Evolutionary conservation across 2,888 invertebrate species (phyloP), one percentile per base, ranked within the genome.

Genomic region (Sphaeridia pumilis): DNA sequence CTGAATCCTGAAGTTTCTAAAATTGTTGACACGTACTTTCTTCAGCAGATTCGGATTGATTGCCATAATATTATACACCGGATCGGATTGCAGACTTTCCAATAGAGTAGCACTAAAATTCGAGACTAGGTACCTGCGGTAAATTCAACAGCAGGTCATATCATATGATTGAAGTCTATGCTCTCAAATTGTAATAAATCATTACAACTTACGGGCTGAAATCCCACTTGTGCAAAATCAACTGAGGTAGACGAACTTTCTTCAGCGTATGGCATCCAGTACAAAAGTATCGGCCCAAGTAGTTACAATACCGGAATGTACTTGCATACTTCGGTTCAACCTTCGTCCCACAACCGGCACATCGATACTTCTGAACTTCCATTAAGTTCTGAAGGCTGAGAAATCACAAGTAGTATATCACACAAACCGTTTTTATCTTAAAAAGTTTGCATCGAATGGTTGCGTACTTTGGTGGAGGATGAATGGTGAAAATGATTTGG

Each of bases 211-310:
- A 78, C 78, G 76, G 74, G 34, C 71, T 74, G 58, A 80, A 80
- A 68, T 80, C 78, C 80, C 80, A 80, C 67, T 78, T 78, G 36
- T 75, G 73, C 48, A 83, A 69, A 55, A 83, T 77, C 68, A 78
- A 74, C 3, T 80, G 81, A 10, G 83, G 83, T 66, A 87, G 83
- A 58, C 81, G 71, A 3, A 82, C 77, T 53, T 81, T 75, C 67
- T 83, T 80, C 70, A 85, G 83, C 24, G 80, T 80, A 70, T 89
- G 88, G 69, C 89, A 89, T 43, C 84, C 84, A 12, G 86, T 84
- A 67, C 89, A 89, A 71, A 87, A 86, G 71, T 83, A 86, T 67
- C 85, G 79, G 10, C 87, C 87, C 56, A 86, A 72, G 71, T 89
- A 89, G 66, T 84, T 81, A 69, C 87, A 87, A 67, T 84, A 87